Evolutionary conservation across 1,140 invertebrate genomes (phyloP).

Genomic region (Drosophila ohnishii): DNA sequence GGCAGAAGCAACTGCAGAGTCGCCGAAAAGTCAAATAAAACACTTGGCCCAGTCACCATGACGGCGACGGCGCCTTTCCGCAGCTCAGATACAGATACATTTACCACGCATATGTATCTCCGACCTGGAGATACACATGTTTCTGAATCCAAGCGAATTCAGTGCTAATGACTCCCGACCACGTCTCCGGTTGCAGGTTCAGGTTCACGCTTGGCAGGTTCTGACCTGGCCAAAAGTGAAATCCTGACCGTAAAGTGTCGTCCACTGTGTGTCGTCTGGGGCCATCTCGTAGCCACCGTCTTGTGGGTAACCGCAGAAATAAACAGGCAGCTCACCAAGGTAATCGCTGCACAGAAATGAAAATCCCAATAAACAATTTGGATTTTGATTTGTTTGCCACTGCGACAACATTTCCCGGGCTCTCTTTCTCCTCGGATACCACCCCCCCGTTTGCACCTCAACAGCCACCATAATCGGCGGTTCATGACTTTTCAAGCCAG

Average conservation of each 20-base stretch:
- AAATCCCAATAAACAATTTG: conserved; percentile 68
- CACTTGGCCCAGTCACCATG: conserved; percentile 45
- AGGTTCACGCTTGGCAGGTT: conserved; percentile 60
- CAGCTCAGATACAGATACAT: conserved; percentile 30
- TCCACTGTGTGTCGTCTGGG: not conserved
- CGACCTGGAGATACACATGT: conserved; percentile 30
- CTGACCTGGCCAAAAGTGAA: conserved; percentile 64
- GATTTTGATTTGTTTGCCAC: conserved; percentile 50
- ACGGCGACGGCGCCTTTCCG: conserved; percentile 41
- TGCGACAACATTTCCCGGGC: conserved; percentile 26
- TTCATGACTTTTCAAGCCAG: conserved; percentile 48
- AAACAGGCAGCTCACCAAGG: conserved; percentile 23
- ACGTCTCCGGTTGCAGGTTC: conserved; percentile 24
- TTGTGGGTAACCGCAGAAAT: conserved; percentile 60
- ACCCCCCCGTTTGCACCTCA: not conserved
- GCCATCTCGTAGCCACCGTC: conserved; percentile 31
- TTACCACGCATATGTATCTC: conserved; percentile 9
- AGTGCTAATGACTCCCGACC: conserved; percentile 48
- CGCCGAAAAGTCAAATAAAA: conserved; percentile 39
- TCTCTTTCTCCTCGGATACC: conserved; percentile 22
- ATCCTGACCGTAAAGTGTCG: conserved; percentile 45
- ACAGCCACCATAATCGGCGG: conserved; percentile 25
- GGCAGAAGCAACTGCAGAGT: conserved; percentile 24
- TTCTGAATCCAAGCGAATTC: conserved; percentile 18
- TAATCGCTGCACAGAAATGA: conserved; percentile 39